Evolutionary conservation across 92 coral and sea anemone genomes (phyloP).

Genomic region (Porites rus): DNA sequence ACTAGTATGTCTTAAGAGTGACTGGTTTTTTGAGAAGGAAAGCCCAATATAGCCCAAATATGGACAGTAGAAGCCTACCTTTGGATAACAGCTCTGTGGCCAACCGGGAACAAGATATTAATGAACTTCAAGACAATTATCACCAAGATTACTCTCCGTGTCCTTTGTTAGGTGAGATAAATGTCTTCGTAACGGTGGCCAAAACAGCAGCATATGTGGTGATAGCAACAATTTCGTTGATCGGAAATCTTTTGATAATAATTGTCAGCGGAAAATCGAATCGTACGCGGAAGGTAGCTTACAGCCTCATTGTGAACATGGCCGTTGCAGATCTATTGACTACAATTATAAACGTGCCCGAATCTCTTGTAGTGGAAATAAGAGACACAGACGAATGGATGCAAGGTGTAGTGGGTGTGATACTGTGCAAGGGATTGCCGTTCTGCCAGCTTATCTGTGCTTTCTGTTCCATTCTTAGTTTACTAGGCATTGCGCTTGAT

Average conservation of each 20-base stretch:
- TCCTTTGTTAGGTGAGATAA: not conserved
- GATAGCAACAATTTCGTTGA: slow-evolving; percentile 50
- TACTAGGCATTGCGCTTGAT: slow-evolving; percentile 79
- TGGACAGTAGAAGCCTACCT: not conserved
- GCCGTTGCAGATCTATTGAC: slow-evolving; percentile 71
- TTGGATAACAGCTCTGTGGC: not conserved
- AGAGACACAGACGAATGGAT: slow-evolving; percentile 44
- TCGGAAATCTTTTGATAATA: slow-evolving; percentile 64
- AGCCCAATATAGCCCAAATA: not conserved
- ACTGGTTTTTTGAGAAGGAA: too few species aligned
- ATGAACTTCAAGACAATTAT: not conserved
- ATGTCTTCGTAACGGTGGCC: not conserved
- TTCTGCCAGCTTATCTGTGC: slow-evolving; percentile 68
- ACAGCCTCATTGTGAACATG: slow-evolving; percentile 67
- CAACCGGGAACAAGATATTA: too few species aligned
- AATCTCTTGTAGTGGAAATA: slow-evolving; percentile 50
- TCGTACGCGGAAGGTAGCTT: slow-evolving; percentile 53
- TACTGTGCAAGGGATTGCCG: slow-evolving; percentile 68
- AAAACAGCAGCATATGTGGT: slow-evolving; percentile 39
- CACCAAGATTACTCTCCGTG: not conserved
- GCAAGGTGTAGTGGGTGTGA: slow-evolving; percentile 35
- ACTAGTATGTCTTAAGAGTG: too few species aligned
- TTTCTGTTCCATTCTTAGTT: slow-evolving; percentile 78
- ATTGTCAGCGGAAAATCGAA: slow-evolving; percentile 33
- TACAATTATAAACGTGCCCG: slow-evolving; percentile 72